Percentiles rank a stretch among this genome's conserved stretches.
phyloP scores from a whole-genome alignment of 2,113 vertebrate species.

The Engraulis encrasicolus region DNA sequence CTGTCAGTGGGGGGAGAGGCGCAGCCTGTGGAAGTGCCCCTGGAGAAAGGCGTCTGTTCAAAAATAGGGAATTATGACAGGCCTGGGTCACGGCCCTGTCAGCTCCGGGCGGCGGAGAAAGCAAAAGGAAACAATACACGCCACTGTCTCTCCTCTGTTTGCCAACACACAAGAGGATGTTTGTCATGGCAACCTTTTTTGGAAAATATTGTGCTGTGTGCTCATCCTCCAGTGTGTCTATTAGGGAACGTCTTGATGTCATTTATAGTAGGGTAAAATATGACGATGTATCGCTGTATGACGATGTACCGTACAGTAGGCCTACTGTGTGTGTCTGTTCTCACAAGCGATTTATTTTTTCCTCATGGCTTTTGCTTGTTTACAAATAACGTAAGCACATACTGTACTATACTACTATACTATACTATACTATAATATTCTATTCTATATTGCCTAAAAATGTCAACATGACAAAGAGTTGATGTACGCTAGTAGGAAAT shows the following conservation, averaged over 20 bases:
- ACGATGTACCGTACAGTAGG: no score
- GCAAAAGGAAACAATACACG: not conserved
- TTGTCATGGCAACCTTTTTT: not conserved
- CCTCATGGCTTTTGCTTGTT: not conserved
- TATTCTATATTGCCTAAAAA: not conserved
- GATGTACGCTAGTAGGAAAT: no score
- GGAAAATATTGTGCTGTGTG: not conserved
- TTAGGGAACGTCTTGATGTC: not conserved
- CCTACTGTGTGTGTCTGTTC: no score
- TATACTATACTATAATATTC: no score
- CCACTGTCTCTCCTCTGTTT: not conserved
- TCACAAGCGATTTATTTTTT: not conserved
- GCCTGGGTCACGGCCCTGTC: constrained; percentile 29
- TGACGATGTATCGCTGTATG: not conserved
- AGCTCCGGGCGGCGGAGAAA: not conserved
- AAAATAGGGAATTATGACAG: constrained; percentile 32
- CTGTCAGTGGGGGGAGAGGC: not conserved
- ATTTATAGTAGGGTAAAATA: not conserved
- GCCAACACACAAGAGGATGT: constrained; percentile 1
- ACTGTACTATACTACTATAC: no score
- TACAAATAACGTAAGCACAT: not conserved
- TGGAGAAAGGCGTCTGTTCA: constrained; percentile 2
- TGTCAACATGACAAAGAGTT: not conserved
- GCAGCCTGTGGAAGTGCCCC: not conserved
- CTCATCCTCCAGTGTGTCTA: not conserved